Evolutionary conservation across 1,140 invertebrate species (phyloP), one percentile per base, ranked within the genome.

Genomic region (Drosophila ohnishii): DNA sequence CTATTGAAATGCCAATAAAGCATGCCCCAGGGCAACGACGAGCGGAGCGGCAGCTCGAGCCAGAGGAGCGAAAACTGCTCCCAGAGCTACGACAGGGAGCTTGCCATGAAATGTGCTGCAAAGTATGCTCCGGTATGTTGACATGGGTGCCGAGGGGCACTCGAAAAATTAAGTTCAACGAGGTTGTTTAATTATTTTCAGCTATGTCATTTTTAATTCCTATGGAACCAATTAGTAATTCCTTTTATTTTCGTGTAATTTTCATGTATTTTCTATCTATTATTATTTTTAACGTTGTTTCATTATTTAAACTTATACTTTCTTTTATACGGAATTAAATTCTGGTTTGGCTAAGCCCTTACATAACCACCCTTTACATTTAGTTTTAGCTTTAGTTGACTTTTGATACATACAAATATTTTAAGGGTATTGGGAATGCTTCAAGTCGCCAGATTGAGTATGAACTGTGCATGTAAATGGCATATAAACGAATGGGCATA

Each of bases 1-100:
- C 83, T 79, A 87, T 87, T 87, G 79, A 87, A 87, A 87, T 87
- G 83, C 83, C 83, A 87, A 87, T 87, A 82, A 82, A 71, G 79
- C 75, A 59, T 70, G 76, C 75, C 61, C 56, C 74, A 66, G 71
- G 65, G 35, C 69, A 71, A 71, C 53, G 34, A 25, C 30, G 61
- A 48, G 65, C 37, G 9, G 28, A 39, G 50, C 6, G 30, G 25
- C 47, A 47, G 32, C 16, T 14, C 32, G 7, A 53, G 2, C 13
- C 8, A 37, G 51, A 55, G 34, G 34, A 37, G 50, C 48, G 39
- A 30, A n/a, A 51, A 53, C 45, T 35, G 35, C 30, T 78, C 51
- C 51, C 51, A 45, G 50, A n/a, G 59, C 13, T 45, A 28, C 48
- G 45, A 53, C 58, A 70, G 44, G 64, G 58, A 50, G 42, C 34